Percentiles rank a stretch among this genome's conserved stretches.
Conservation (phyloP, 1,140 invertebrate genomes). For the Pseudobourletiella spinata region DNA sequence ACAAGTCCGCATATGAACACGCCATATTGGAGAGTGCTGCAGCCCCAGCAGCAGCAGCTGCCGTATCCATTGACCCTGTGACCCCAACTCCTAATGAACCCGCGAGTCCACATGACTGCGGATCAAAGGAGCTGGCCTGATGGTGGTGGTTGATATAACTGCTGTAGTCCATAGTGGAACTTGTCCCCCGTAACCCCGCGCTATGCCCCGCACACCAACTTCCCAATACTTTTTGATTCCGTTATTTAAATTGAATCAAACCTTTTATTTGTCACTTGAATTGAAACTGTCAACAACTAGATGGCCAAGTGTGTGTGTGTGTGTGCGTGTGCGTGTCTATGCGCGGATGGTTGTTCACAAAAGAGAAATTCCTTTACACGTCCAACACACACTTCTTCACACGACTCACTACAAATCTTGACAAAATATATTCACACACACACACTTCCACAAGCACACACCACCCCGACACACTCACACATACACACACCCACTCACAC, state of each 20-base stretch:
- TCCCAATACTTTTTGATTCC: background rate
- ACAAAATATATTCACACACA: no score
- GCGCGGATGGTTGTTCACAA: no score
- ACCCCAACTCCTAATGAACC: slow-evolving; percentile 32
- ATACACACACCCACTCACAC: no score
- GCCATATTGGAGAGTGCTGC: slow-evolving; percentile 55
- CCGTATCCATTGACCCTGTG: slow-evolving; percentile 50
- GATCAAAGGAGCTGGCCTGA: slow-evolving; percentile 34
- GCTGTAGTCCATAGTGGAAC: slow-evolving; percentile 32
- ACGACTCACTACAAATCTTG: no score
- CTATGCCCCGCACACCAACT: background rate
- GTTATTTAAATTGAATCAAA: slow-evolving; percentile 6
- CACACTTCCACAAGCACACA: no score
- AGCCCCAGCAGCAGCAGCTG: slow-evolving; percentile 50
- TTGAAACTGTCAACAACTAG: slow-evolving; percentile 11
- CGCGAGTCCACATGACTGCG: slow-evolving; percentile 34
- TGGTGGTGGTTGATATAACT: slow-evolving; percentile 37
- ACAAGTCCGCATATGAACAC: slow-evolving; percentile 70
- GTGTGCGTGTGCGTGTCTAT: no score
- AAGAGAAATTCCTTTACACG: no score
- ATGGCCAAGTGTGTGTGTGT: no score
- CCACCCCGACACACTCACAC: no score
- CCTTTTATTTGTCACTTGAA: slow-evolving; percentile 4
- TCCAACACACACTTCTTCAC: no score
- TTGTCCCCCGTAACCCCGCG: background rate